A percentile compares a stretch with the other conserved stretches of the same genome.
Conservation (phyloP, 2,888 invertebrate species). For the Drosophila kokeensis region DNA sequence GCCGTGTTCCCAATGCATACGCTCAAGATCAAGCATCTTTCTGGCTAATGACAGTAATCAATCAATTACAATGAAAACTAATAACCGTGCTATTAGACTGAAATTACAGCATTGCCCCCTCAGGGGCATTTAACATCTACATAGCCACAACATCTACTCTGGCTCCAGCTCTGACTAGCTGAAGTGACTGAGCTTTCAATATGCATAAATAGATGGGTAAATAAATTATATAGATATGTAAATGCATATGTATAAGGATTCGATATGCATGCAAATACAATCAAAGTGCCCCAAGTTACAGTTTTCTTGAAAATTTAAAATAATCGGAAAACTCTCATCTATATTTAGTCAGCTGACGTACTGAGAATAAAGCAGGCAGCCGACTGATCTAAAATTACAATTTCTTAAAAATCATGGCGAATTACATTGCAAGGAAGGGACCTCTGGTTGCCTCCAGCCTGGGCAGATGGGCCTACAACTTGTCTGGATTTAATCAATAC, state of each 20-base stretch:
- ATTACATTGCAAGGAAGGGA: constrained; percentile 82
- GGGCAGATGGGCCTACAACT: constrained; percentile 91
- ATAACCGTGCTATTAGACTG: constrained; percentile 70
- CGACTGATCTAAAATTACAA: constrained; percentile 41
- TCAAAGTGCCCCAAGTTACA: neutral
- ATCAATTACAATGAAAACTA: constrained; percentile 75
- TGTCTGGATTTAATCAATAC: constrained; percentile 92
- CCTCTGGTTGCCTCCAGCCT: constrained; percentile 85
- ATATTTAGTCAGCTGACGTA: constrained; percentile 47
- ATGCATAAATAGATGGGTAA: constrained; percentile 36
- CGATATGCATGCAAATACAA: neutral
- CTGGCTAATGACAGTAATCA: constrained; percentile 66
- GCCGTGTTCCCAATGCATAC: constrained; percentile 33
- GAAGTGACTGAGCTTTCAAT: constrained; percentile 43
- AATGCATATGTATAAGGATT: neutral
- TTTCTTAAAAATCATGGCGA: constrained; percentile 72
- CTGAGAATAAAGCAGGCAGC: constrained; percentile 40
- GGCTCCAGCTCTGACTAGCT: constrained; percentile 15
- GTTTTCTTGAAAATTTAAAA: neutral
- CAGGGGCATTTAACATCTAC: constrained; percentile 35
- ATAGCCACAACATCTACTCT: constrained; percentile 10
- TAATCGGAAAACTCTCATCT: constrained; percentile 16
- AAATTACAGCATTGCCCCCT: constrained; percentile 59
- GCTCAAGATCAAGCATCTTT: constrained; percentile 47
- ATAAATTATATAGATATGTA: neutral